Evolutionary conservation across 2,113 vertebrate genomes (phyloP), one percentile per base, ranked within the genome.

Genomic region (Perccottus glenii): DNA sequence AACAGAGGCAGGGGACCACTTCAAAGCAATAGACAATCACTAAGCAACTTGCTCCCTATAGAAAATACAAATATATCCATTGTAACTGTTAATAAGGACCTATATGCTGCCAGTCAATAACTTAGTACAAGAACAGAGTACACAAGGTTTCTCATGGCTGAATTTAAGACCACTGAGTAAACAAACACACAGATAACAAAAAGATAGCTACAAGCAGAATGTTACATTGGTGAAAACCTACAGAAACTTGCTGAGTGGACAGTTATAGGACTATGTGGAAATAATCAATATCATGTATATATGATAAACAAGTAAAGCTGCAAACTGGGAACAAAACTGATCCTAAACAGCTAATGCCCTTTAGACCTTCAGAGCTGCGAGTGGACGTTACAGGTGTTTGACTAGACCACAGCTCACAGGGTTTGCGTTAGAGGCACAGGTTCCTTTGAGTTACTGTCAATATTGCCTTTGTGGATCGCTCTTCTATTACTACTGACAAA

Each of bases 391-490:
- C 60, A 65, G 43, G 43, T 53, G 75, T 70, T 52, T 3, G 38
- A 66, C 36, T 55, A 38, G 57, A 56, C 72, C 45, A 36, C 51
- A 60, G 76, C 60, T 67, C 58, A 45, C 11, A 5, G 45, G 61
- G 27, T 55, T 70, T 86, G 82, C 45, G 73, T 64, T 53, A 81
- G 77, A 61, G 83, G 86, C 83, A 90, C 89, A 76, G 87, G 76
- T 88, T 89, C 87, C 62, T 92, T 90, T 84, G 87, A 89, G 91
- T 88, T 90, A 92, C 90, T 49, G 76, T 55, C 63, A 69, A 73
- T 70, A 61, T 16, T 92, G 89, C 91, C 92, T 84, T 91, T 93
- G 93, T 88, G 91, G 92, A 67, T 89, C 94, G 88, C 81, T 92
- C 92, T 93, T 93, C 12, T 56, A 47, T 49, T 90, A 86, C 92